Evolutionary conservation across 2,113 vertebrate species (phyloP), one percentile per base, ranked within the genome.

Genomic region (Dinomys branickii): DNA sequence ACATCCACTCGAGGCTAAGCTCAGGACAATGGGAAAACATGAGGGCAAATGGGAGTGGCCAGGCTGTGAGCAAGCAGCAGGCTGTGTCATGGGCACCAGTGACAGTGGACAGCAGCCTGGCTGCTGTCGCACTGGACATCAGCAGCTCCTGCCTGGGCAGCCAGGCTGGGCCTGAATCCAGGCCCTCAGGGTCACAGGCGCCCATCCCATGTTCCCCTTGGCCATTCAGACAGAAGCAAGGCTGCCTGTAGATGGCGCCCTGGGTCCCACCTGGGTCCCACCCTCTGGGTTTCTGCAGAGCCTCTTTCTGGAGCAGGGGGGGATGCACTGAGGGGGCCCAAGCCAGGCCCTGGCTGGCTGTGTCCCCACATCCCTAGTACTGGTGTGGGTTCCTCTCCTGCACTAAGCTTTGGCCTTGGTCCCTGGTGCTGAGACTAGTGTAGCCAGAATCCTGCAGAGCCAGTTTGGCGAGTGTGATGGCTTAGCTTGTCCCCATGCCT

Each of bases 101-200:
- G 7, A 16, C 1, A 14, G 22, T 41, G 10, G 71, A 11, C 4
- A 1, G 38, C 3, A 1, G 38, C 71, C 11, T 6, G 22, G 38
- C 71, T 41, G 30, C 41, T 73, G 71, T 22, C 26, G 38, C 41
- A 3, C 38, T 44, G 71, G 71, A 12, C 11, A 2, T 35, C 14
- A 1, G 33, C 14, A n/a, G 65, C 13, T 35, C 65, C 33, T 44
- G 67, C 22, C 69, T 24, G 38, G 69, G 69, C 69, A 41, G 22
- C 38, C 38, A 5, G 69, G 20, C 26, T 75, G 41, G 71, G 38
- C 22, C 71, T 14, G 11, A 5, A 41, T 75, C 22, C 71, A 75
- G 69, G 38, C 71, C 41, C 41, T 44, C 11, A 1, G 71, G 11
- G 22, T 28, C 71, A 41, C 71, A 44, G n/a, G 35, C n/a, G 19